A percentile compares a stretch with the other conserved stretches of the same genome.
phyloP scores from a whole-genome alignment of 2,113 vertebrate species.

The Rhinoptilus africanus region DNA sequence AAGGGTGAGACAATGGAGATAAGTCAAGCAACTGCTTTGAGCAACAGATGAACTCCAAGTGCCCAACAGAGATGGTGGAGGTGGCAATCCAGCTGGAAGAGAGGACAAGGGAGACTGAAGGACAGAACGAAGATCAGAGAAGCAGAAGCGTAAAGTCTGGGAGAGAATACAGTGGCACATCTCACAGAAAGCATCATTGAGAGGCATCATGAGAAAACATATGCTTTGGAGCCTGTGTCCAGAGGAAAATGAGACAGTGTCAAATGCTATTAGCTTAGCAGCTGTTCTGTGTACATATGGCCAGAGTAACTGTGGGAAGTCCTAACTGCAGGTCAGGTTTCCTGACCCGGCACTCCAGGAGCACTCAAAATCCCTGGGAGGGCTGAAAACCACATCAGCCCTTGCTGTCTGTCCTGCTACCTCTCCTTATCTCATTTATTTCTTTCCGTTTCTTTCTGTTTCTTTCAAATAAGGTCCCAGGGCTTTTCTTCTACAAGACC shows the following conservation, averaged over 20 bases:
- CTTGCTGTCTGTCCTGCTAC: neutral
- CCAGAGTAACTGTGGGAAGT: neutral
- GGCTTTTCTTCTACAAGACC: neutral
- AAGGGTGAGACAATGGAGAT: neutral
- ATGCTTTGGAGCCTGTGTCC: neutral
- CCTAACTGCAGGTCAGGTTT: neutral
- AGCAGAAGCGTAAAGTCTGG: neutral
- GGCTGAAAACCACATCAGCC: neutral
- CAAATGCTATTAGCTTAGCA: neutral
- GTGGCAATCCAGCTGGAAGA: neutral
- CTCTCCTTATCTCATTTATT: neutral
- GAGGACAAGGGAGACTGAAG: neutral
- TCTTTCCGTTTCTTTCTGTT: neutral
- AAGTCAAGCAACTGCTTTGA: neutral
- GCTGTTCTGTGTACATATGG: neutral
- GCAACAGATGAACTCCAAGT: neutral
- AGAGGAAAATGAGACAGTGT: neutral
- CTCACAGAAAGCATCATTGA: neutral
- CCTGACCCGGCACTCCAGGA: neutral
- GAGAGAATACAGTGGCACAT: neutral
- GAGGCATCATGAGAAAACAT: neutral
- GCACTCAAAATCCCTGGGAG: neutral
- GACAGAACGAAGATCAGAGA: neutral
- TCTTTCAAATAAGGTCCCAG: neutral
- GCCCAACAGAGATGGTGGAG: neutral